Evolutionary conservation across 2,797 vertebrate genomes (phyloP).

Genomic region (Yasuhikotakia modesta): DNA sequence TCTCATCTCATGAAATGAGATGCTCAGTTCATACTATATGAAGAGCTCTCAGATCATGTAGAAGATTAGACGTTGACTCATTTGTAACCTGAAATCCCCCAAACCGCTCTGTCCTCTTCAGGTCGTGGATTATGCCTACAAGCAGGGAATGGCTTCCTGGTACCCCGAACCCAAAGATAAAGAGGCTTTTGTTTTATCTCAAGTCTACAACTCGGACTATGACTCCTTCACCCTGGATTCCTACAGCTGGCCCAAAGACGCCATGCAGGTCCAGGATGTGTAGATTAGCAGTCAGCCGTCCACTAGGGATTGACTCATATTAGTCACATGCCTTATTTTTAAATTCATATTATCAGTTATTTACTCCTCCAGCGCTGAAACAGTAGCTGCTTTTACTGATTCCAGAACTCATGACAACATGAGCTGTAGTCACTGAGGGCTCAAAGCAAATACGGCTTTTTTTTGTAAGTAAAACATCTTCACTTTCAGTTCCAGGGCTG

Average conservation of each 20-base stretch:
- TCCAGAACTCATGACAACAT: background rate
- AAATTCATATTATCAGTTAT: constrained; percentile 15
- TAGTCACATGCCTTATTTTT: constrained; percentile 13
- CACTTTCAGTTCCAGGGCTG: background rate
- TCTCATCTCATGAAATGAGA: constrained; percentile 16
- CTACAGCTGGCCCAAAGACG: constrained; percentile 89
- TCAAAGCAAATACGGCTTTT: background rate
- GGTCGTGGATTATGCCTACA: constrained; percentile 91
- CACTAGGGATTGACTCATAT: background rate
- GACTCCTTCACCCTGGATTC: constrained; percentile 89
- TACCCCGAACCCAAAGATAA: constrained; percentile 97
- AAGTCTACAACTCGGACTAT: constrained; percentile 91
- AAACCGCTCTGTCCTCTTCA: constrained; percentile 65
- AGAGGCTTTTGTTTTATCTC: constrained; percentile 88
- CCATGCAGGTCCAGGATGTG: constrained; percentile 87
- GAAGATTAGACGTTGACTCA: background rate
- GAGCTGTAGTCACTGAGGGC: background rate
- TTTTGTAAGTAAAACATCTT: background rate
- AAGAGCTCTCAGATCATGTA: constrained; percentile 1
- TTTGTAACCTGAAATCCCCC: background rate
- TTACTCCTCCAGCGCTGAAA: constrained; percentile 19
- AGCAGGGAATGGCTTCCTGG: constrained; percentile 84
- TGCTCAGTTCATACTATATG: constrained; percentile 37
- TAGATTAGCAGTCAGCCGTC: constrained; percentile 63
- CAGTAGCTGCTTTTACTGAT: background rate